phyloP scores from a whole-genome alignment of 2,888 invertebrate genomes.

The Lepeophtheirus nordmannii region DNA sequence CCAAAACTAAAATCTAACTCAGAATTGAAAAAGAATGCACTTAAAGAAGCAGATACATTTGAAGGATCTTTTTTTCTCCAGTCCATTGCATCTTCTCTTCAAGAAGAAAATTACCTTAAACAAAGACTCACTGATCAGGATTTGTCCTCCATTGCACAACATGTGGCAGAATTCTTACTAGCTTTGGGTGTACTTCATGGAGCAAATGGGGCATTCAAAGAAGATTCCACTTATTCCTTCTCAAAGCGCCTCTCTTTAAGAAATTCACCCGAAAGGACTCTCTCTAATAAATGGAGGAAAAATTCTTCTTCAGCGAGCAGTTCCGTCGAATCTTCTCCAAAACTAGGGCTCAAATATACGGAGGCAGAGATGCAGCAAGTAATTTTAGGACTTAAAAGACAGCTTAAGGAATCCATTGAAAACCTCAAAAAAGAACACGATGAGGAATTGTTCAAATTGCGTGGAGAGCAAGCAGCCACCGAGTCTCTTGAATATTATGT shows the following conservation, averaged over 20 bases:
- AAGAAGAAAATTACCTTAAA: slow-evolving; percentile 5
- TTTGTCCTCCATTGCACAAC: neutral
- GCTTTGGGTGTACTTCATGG: neutral
- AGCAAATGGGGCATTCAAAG: neutral
- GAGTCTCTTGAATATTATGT: slow-evolving; percentile 34
- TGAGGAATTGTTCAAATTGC: slow-evolving; percentile 31
- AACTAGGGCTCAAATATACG: slow-evolving; percentile 21
- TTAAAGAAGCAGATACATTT: slow-evolving; percentile 12
- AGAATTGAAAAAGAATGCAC: neutral
- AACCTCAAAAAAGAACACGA: slow-evolving; percentile 33
- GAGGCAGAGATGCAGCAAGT: slow-evolving; percentile 33
- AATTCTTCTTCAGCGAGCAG: neutral
- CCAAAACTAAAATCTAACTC: slow-evolving; percentile 5
- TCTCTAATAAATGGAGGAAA: slow-evolving; percentile 3
- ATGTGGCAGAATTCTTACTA: neutral
- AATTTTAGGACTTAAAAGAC: slow-evolving; percentile 36
- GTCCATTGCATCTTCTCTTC: neutral
- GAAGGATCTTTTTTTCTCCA: slow-evolving; percentile 5
- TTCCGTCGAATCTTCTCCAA: neutral
- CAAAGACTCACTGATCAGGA: slow-evolving; percentile 13
- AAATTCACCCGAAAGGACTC: neutral
- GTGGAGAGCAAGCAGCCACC: slow-evolving; percentile 34
- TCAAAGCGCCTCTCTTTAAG: neutral
- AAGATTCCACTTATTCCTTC: slow-evolving; percentile 11
- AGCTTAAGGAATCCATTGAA: slow-evolving; percentile 36